Evolutionary conservation across 2,888 invertebrate genomes (phyloP).

Genomic region (Cheilosia grossa): DNA sequence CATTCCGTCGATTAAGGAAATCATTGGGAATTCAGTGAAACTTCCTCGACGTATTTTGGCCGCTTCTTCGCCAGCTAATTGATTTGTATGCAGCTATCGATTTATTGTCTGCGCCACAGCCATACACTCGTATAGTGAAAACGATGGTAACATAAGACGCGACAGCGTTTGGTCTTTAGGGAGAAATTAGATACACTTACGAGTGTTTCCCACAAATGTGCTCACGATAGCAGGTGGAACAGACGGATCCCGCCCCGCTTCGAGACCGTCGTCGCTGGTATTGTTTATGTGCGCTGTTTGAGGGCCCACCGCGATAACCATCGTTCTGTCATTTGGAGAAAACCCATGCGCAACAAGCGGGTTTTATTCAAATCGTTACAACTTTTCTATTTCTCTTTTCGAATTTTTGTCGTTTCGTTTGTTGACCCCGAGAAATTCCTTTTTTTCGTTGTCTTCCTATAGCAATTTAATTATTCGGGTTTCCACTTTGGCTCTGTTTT

Average conservation of each 20-base stretch:
- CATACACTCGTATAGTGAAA: constrained; percentile 52
- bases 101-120: constrained; percentile 38
- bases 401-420: constrained; percentile 70
- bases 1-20: constrained; percentile 75
- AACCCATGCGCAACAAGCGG: constrained; percentile 55
- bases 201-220: constrained; percentile 45
- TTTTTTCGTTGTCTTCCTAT: constrained; percentile 57
- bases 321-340: constrained; percentile 67
- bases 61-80: constrained; percentile 44
- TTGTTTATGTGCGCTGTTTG: constrained; percentile 71
- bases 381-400: constrained; percentile 34
- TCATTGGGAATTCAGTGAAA: constrained; percentile 74
- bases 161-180: constrained; percentile 62
- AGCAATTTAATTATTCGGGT: constrained; percentile 73
- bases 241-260: background rate
- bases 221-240: constrained; percentile 63
- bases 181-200: constrained; percentile 74
- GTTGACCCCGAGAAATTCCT: constrained; percentile 73
- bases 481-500: constrained; percentile 63
- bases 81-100: constrained; percentile 75
- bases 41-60: constrained; percentile 47
- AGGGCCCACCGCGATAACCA: constrained; percentile 61
- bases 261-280: constrained; percentile 61
- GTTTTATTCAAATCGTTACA: constrained; percentile 64
- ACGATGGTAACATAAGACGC: constrained; percentile 55